A percentile compares a stretch with the other conserved stretches of the same genome.
Conservation (phyloP, 2,113 vertebrate genomes). For the Nicator chloris region DNA sequence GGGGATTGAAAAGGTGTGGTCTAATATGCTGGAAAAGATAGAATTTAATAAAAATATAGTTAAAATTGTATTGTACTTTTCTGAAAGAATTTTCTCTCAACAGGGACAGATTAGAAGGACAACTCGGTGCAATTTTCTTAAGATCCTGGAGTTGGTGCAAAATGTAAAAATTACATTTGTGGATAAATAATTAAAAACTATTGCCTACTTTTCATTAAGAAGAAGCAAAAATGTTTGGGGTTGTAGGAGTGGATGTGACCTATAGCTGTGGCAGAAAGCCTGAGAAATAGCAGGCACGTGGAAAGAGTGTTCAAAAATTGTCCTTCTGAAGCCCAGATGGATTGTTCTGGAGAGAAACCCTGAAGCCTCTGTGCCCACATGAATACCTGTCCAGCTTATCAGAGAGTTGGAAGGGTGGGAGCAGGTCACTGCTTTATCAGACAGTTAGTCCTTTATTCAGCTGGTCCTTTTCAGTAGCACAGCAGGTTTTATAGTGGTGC, state of each 20-base stretch:
- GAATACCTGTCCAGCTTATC: not conserved
- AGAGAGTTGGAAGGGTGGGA: not conserved
- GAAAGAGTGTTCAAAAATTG: not conserved
- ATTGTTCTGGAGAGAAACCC: not conserved
- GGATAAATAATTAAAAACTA: not conserved
- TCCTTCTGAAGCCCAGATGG: not conserved
- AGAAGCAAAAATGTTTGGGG: not conserved
- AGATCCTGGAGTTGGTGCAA: slow-evolving; percentile 19
- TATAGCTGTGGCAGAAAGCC: not conserved
- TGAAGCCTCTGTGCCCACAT: not conserved
- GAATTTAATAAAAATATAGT: slow-evolving; percentile 22
- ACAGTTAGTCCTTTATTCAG: not conserved
- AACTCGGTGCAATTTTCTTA: slow-evolving; percentile 13
- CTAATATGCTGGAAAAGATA: slow-evolving; percentile 10
- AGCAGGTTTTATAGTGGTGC: not conserved
- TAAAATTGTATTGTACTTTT: slow-evolving; percentile 23
- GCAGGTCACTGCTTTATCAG: not conserved
- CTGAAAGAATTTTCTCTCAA: slow-evolving; percentile 26
- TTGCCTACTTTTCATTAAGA: not conserved
- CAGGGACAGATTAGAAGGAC: not conserved
- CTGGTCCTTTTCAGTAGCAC: not conserved
- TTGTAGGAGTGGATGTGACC: not conserved
- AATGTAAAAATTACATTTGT: slow-evolving; percentile 13
- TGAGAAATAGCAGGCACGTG: not conserved
- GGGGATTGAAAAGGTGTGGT: slow-evolving; percentile 1